phyloP scores from a whole-genome alignment of 2,113 vertebrate species.

The Sander vitreus region DNA sequence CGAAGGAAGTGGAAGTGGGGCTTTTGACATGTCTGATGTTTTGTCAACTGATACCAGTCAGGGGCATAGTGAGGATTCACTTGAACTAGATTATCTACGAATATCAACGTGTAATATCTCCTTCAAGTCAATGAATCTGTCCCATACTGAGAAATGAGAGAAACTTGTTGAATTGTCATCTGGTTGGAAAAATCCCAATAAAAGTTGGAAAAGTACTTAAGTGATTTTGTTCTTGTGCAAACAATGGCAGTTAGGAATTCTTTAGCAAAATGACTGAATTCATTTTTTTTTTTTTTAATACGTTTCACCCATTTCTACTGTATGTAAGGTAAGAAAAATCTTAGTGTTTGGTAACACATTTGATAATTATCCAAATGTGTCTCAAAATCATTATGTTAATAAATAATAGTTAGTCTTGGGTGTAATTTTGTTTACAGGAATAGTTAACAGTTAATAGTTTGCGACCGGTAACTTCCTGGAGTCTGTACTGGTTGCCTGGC shows the following conservation, averaged over 20 bases:
- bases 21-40: background rate
- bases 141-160: background rate
- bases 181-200: slow-evolving; percentile 33
- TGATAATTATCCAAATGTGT: background rate
- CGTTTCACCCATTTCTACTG: background rate
- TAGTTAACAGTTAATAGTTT: background rate
- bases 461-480: background rate
- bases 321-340: background rate
- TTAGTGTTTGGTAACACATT: background rate
- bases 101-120: slow-evolving; percentile 54
- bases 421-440: background rate
- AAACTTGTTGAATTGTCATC: background rate
- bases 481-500: background rate
- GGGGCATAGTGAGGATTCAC: slow-evolving; percentile 18
- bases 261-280: background rate
- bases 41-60: background rate
- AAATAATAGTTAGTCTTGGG: background rate
- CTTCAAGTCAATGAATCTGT: slow-evolving; percentile 53
- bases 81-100: slow-evolving; percentile 53
- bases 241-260: background rate
- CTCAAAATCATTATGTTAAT: background rate
- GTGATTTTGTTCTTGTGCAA: slow-evolving; percentile 14
- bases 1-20: slow-evolving; percentile 52
- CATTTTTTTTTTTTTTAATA: background rate
- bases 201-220: slow-evolving; percentile 27